A percentile compares a stretch with the other conserved stretches of the same genome.
These are phyloP conservation scores for Magallana nippona DNA, from an alignment of 2,888 invertebrate species.

Conservation along the genomic window DNA sequence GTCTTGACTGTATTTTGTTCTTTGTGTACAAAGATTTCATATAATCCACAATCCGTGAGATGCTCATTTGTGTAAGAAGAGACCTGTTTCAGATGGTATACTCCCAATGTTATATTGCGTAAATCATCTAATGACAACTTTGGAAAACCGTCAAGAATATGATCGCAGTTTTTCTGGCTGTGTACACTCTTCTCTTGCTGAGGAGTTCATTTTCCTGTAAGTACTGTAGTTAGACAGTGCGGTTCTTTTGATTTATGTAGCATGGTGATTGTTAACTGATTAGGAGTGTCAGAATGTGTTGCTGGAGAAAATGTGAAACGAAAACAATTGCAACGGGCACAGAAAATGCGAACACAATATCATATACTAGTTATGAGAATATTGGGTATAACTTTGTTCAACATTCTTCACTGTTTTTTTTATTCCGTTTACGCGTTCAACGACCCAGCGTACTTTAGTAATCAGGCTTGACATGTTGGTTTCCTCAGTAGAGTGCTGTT, in stretches of 20 bases:
- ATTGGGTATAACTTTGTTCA: conserved; percentile 39
- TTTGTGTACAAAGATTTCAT: neutral
- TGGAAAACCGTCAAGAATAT: conserved; percentile 18
- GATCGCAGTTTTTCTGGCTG: neutral
- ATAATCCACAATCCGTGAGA: conserved; percentile 5
- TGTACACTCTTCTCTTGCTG: conserved; percentile 7
- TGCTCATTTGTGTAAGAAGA: conserved; percentile 34
- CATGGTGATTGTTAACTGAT: neutral
- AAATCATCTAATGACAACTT: conserved; percentile 11
- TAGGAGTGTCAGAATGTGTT: neutral
- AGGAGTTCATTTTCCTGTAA: conserved; percentile 5
- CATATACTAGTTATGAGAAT: conserved; percentile 15
- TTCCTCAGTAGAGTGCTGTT: too few species aligned
- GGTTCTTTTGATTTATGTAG: neutral
- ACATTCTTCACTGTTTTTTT: conserved; percentile 34
- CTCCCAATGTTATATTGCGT: conserved; percentile 35
- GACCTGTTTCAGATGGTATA: conserved; percentile 41
- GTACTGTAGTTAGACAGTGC: neutral
- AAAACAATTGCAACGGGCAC: conserved; percentile 27
- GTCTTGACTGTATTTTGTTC: conserved; percentile 12
- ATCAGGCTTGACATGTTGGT: conserved; percentile 37
- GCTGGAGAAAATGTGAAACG: neutral
- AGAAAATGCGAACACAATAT: conserved; percentile 6
- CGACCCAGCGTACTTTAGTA: conserved; percentile 47
- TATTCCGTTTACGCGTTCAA: conserved; percentile 44